Conservation (phyloP, 2,888 invertebrate genomes). For the Caenorhabditis sp. region DNA sequence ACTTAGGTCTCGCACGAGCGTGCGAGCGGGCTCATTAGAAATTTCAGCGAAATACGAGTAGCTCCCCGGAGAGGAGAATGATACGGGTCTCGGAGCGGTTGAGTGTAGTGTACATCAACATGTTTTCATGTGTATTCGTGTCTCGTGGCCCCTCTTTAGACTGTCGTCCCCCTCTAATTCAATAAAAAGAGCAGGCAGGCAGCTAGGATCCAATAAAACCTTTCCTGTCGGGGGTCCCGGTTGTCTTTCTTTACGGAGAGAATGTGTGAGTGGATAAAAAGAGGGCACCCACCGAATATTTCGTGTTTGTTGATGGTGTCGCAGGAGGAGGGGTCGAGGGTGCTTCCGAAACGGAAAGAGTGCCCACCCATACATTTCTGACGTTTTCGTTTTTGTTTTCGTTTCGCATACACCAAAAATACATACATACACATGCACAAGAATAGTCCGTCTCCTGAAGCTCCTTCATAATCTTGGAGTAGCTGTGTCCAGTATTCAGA, state of each 20-base stretch:
- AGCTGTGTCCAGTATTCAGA: no score
- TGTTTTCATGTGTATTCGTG: slow-evolving; percentile 5
- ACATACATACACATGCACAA: no score
- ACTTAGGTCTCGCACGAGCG: neutral
- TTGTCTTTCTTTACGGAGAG: slow-evolving; percentile 20
- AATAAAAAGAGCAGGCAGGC: slow-evolving; percentile 1
- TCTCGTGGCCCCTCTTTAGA: neutral
- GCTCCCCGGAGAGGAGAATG: slow-evolving; percentile 14
- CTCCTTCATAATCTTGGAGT: no score
- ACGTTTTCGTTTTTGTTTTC: neutral
- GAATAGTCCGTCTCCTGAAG: no score
- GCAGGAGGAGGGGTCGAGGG: neutral
- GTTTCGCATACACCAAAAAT: no score
- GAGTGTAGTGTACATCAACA: slow-evolving; percentile 1
- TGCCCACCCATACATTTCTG: slow-evolving; percentile 13
- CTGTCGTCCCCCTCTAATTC: neutral
- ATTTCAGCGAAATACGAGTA: slow-evolving; percentile 52
- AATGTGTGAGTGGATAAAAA: neutral
- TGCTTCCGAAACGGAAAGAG: neutral
- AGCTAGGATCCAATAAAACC: slow-evolving; percentile 27
- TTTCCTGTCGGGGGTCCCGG: slow-evolving; percentile 4
- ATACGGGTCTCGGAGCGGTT: slow-evolving; percentile 5
- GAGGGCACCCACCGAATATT: neutral
- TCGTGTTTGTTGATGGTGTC: neutral
- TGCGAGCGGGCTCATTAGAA: slow-evolving; percentile 31